Conservation (phyloP, 1,140 invertebrate genomes). For the Lordiphosa stackelbergi region DNA sequence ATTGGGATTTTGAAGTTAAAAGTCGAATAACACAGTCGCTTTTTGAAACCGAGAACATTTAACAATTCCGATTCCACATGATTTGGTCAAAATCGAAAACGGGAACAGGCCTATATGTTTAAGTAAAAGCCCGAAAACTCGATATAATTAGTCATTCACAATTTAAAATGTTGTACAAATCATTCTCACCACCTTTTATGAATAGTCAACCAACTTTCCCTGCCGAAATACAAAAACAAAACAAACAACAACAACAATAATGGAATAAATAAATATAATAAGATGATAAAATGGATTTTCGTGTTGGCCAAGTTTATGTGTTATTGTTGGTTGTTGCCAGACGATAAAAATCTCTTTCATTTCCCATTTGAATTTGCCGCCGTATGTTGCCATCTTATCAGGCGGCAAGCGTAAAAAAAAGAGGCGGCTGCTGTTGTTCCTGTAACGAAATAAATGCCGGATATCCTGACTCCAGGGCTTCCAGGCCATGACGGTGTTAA, state of each 20-base stretch:
- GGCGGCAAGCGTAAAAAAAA: conserved; percentile 32
- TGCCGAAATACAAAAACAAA: background rate
- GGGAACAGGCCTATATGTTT: too few species aligned
- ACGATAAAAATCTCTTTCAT: conserved; percentile 70
- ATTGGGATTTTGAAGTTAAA: too few species aligned
- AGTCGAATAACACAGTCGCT: too few species aligned
- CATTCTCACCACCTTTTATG: too few species aligned
- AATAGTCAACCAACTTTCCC: too few species aligned
- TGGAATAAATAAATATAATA: conserved; percentile 59
- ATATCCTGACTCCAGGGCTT: conserved; percentile 47
- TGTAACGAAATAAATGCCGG: conserved; percentile 62
- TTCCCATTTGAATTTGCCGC: conserved; percentile 68
- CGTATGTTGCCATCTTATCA: conserved; percentile 51
- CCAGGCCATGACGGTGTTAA: conserved; percentile 40
- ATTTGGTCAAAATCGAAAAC: too few species aligned
- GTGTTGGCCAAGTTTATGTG: conserved; percentile 55
- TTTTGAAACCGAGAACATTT: too few species aligned
- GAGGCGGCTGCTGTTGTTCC: background rate
- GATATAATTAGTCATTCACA: too few species aligned
- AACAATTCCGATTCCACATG: too few species aligned
- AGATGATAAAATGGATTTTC: conserved; percentile 67
- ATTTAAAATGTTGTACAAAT: too few species aligned
- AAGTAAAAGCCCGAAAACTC: too few species aligned
- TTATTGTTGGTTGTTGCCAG: conserved; percentile 17
- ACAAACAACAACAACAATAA: conserved; percentile 1